phyloP scores from a whole-genome alignment of 1,140 invertebrate species.

The Nephila pilipes region DNA sequence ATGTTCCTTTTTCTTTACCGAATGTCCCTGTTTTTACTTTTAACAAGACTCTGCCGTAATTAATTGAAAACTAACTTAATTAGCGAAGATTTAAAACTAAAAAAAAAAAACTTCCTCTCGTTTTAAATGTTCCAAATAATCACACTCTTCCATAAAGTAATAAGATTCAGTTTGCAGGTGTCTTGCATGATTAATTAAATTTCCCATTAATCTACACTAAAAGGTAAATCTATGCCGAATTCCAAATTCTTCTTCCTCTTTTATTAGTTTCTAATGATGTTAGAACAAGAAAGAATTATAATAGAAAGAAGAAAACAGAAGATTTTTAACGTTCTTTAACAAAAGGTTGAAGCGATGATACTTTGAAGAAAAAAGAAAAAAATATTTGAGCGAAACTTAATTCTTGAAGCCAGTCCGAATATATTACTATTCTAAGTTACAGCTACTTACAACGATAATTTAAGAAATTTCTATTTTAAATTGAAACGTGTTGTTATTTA shows the following conservation, averaged over 20 bases:
- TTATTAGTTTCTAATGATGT: background rate
- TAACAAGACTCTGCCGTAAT: background rate
- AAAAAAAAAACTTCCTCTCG: background rate
- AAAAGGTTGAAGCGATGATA: background rate
- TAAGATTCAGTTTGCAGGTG: background rate
- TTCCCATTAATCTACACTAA: background rate
- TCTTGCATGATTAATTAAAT: background rate
- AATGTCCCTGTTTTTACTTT: background rate
- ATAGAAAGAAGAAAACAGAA: background rate
- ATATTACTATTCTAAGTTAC: background rate
- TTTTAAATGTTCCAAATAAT: background rate
- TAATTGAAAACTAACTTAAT: conserved; percentile 50
- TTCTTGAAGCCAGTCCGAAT: background rate
- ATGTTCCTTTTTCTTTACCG: background rate
- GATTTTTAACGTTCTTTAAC: background rate
- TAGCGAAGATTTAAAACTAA: background rate
- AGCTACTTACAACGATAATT: no score
- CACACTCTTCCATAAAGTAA: background rate
- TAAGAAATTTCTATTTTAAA: no score
- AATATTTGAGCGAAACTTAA: background rate
- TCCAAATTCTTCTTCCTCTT: background rate
- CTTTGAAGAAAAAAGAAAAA: background rate
- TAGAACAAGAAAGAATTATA: no score
- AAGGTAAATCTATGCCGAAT: background rate
- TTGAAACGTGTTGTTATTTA: no score